A percentile compares a stretch with the other conserved stretches of the same genome.
Conservation (phyloP, 2,888 invertebrate genomes). For the Protonemura montana region DNA sequence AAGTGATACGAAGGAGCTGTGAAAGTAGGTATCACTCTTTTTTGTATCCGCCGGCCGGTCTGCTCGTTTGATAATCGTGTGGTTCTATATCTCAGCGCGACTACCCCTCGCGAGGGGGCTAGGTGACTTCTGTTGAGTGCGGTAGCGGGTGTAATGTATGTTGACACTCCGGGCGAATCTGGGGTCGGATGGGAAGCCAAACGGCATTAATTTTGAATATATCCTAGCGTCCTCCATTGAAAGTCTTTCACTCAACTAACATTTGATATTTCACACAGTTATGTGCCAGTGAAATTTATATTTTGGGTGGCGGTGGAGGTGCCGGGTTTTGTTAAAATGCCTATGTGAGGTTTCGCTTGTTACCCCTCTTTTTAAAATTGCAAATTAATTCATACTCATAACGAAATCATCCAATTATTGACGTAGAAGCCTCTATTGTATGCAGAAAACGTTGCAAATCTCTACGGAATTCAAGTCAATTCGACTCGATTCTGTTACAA, state of each 20-base stretch:
- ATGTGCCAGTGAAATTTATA: no score
- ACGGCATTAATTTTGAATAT: not conserved
- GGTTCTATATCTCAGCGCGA: not conserved
- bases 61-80: not conserved
- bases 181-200: not conserved
- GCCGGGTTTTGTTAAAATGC: not conserved
- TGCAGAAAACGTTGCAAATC: constrained; percentile 2
- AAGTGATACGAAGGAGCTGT: not conserved
- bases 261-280: not conserved
- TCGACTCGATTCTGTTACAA: not conserved
- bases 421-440: not conserved
- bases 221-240: not conserved
- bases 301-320: not conserved
- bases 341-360: not conserved
- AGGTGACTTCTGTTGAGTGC: not conserved
- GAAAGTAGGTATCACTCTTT: not conserved
- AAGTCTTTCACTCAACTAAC: not conserved
- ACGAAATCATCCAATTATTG: not conserved
- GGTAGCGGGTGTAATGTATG: not conserved
- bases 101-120: not conserved
- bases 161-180: not conserved
- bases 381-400: not conserved
- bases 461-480: not conserved
- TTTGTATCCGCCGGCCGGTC: not conserved
- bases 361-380: not conserved